These are phyloP conservation scores for Cydia fagiglandana DNA, from an alignment of 1,140 invertebrate genomes.

Conservation along the genomic window DNA sequence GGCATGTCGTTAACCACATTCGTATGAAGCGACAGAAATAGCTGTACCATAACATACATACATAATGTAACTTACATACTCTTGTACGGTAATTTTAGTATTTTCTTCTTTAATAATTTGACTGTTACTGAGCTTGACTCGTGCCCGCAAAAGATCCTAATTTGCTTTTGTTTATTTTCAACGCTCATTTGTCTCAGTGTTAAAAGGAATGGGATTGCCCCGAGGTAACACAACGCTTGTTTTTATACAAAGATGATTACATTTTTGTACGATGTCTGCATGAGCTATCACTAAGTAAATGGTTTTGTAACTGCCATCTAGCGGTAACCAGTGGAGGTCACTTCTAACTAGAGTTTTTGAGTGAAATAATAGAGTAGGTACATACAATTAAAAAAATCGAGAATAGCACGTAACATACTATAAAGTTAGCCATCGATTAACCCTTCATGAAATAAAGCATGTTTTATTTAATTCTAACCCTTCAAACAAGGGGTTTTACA, in stretches of 20 bases:
- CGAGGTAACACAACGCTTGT: background rate
- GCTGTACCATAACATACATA: background rate
- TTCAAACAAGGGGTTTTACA: background rate
- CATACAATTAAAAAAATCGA: too few species aligned
- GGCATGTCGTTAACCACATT: slow-evolving; percentile 51
- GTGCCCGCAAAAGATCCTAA: background rate
- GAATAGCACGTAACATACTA: too few species aligned
- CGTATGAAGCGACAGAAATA: slow-evolving; percentile 15
- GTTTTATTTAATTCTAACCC: too few species aligned
- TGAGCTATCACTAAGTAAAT: too few species aligned
- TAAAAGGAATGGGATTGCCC: background rate
- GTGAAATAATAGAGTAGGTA: background rate
- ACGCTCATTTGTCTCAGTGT: background rate
- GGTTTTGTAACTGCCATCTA: background rate
- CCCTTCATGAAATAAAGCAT: too few species aligned
- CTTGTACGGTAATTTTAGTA: background rate
- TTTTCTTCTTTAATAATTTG: background rate
- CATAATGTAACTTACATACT: background rate
- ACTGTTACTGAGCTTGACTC: background rate
- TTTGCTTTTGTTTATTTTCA: background rate
- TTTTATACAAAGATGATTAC: background rate
- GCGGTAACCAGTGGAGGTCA: background rate
- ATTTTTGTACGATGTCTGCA: background rate
- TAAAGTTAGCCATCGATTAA: too few species aligned
- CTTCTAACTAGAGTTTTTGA: background rate